Percentiles rank a stretch among this genome's conserved stretches.
Evolutionary conservation across 1,140 invertebrate species (phyloP).

Genomic region (Metopolophium dirhodum): DNA sequence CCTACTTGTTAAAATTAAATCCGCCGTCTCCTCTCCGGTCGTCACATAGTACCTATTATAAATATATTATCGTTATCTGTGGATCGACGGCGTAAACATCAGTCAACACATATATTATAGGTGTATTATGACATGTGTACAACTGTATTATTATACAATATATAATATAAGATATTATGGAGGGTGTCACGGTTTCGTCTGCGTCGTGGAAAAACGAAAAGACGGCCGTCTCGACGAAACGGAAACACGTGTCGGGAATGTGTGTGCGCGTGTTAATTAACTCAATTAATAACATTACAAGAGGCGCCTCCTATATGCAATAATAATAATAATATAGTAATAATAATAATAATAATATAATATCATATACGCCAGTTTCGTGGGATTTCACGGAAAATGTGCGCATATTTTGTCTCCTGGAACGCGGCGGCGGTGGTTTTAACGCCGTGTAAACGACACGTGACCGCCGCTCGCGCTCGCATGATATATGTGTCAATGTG

Average conservation of each 20-base stretch:
- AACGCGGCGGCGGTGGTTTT: not conserved
- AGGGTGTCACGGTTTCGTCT: not conserved
- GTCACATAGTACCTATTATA: not conserved
- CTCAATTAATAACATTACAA: conserved; percentile 33
- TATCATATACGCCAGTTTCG: not conserved
- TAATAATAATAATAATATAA: not conserved
- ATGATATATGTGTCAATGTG: not conserved
- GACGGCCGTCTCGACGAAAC: not conserved
- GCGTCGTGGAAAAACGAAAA: not conserved
- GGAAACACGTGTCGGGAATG: conserved; percentile 48
- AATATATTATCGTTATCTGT: not conserved
- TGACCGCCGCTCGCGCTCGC: conserved; percentile 32
- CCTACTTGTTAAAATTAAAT: not conserved
- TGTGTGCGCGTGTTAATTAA: conserved; percentile 41
- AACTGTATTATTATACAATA: not conserved
- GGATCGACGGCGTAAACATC: not conserved
- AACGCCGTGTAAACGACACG: conserved; percentile 50
- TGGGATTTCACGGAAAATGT: conserved; percentile 16
- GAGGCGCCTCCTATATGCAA: conserved; percentile 22
- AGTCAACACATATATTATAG: not conserved
- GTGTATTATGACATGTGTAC: not conserved
- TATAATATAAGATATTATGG: not conserved
- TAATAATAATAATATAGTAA: conserved; percentile 36
- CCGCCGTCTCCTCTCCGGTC: not conserved
- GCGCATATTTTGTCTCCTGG: not conserved